phyloP scores from a whole-genome alignment of 2,113 vertebrate genomes.

The Colinus virginianus region DNA sequence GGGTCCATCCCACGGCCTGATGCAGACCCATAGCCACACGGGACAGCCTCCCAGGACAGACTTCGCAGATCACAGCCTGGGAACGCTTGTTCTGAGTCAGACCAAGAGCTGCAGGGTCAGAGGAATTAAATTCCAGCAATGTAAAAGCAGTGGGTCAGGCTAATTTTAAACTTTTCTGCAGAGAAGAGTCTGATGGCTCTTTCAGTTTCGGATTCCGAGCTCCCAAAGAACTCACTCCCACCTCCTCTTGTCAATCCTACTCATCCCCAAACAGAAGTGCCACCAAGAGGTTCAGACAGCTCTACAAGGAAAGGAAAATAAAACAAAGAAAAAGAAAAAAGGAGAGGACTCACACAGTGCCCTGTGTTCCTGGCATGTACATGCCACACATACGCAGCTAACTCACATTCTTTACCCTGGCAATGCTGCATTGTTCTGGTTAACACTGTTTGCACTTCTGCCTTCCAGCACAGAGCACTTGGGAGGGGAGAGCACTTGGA shows the following conservation, averaged over 20 bases:
- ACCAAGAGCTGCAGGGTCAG: slow-evolving; percentile 15
- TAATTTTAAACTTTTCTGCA: slow-evolving; percentile 29
- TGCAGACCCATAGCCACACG: background rate
- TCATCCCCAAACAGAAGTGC: slow-evolving; percentile 13
- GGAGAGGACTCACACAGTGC: background rate
- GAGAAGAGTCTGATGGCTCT: background rate
- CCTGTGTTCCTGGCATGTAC: background rate
- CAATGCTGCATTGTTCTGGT: slow-evolving; percentile 33
- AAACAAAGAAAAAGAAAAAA: fast-evolving
- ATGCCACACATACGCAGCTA: slow-evolving; percentile 20
- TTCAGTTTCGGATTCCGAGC: background rate
- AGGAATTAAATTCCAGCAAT: slow-evolving; percentile 44
- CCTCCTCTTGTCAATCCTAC: slow-evolving; percentile 1
- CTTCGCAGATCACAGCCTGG: background rate
- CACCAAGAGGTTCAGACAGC: background rate
- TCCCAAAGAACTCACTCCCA: background rate
- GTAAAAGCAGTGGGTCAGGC: slow-evolving; percentile 15
- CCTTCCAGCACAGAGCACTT: background rate
- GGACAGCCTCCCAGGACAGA: background rate
- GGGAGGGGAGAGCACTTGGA: background rate
- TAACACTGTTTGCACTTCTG: slow-evolving; percentile 2
- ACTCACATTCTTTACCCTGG: slow-evolving; percentile 49
- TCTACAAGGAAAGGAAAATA: background rate
- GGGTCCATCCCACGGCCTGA: background rate
- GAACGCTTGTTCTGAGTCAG: background rate